Evolutionary conservation across 2,113 vertebrate species (phyloP).

Genomic region (Pedionomus torquatus): DNA sequence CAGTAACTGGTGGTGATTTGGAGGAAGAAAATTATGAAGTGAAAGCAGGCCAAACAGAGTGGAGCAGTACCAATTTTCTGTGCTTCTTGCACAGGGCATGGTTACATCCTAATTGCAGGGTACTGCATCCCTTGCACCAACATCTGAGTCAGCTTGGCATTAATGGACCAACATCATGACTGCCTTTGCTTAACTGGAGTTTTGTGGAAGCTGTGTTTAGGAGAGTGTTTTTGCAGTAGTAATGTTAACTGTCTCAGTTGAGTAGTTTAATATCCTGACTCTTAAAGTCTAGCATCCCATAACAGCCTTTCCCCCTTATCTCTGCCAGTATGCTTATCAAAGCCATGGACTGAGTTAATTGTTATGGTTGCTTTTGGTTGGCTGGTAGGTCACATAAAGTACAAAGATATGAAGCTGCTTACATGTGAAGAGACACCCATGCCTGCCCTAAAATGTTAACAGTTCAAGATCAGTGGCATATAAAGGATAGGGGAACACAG

Average conservation of each 20-base stretch:
- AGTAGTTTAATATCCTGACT: background rate
- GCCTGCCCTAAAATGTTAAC: background rate
- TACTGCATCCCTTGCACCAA: background rate
- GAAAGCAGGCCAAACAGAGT: background rate
- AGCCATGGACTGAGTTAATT: background rate
- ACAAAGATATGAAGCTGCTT: background rate
- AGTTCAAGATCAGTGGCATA: background rate
- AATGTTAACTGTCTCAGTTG: background rate
- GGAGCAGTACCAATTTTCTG: background rate
- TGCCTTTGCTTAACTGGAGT: background rate
- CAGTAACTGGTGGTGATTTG: background rate
- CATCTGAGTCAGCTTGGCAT: background rate
- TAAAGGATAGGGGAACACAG: background rate
- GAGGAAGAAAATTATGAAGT: background rate
- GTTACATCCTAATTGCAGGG: background rate
- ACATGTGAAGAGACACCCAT: rapidly evolving
- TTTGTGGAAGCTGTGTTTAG: slow-evolving; percentile 15
- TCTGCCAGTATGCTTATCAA: background rate
- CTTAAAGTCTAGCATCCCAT: background rate
- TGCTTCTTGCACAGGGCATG: background rate
- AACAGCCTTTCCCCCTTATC: background rate
- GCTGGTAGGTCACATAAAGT: background rate
- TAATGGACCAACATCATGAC: background rate
- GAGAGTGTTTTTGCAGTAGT: background rate
- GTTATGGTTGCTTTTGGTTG: background rate